Evolutionary conservation across 1,140 invertebrate genomes (phyloP), one percentile per base, ranked within the genome.

Genomic region (Hycleus phaleratus): DNA sequence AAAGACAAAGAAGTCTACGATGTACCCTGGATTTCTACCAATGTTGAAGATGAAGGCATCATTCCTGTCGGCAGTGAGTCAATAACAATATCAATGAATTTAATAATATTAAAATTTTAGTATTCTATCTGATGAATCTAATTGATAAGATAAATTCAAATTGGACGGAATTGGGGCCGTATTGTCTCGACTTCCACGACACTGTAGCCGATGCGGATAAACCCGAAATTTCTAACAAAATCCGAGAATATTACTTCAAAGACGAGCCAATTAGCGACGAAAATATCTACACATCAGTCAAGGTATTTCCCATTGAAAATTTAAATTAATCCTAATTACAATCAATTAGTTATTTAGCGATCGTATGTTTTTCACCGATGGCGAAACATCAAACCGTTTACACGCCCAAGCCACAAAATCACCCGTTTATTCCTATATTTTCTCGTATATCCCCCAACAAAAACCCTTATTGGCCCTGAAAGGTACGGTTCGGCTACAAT

Each of bases 141-240:
- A 18, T 85, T 9, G 58, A 71, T 10, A 73, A 81, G 10, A 58
- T 85, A 11, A 77, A 83, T 46, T 63, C 75, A 1, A 74, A 78
- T 32, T 86, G 83, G 82, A 71, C 81, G 4, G 65, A 75, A 44
- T 68, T 85, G 3, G 77, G 78, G 2, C 78, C 80, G n/a, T 65
- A 76, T 60, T 73, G 82, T 4, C 77, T 85, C 6, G 82, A 84
- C 61, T 83, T 77, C 61, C 82, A 85, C 58, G 76, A 83, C 60
- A 84, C 82, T 0, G 58, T 84, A 7, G 75, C 78, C 0, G 60
- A 68, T 11, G 63, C 72, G 5, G 68, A 71, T 12, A 75, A 80
- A 4, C 49, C 62, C 0, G 67, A 71, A 26, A 73, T 80, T 2
- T 75, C 78, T 0, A 64, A 64, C 9, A 74, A 78, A 63, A 81